Evolutionary conservation across 2,888 invertebrate genomes (phyloP), one percentile per base, ranked within the genome.

Genomic region (Schizaphis graminum): DNA sequence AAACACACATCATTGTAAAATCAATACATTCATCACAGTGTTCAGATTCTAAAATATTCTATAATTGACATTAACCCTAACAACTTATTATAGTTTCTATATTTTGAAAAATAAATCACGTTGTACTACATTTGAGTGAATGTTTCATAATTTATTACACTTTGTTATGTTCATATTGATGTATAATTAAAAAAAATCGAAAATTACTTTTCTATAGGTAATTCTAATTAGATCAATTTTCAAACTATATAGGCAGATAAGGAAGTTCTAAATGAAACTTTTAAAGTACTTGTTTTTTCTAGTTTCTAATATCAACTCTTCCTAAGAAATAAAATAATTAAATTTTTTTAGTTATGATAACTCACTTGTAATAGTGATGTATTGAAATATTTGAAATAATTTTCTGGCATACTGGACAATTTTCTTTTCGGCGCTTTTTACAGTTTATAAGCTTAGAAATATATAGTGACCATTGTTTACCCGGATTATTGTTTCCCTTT

Each of bases 321-420:
- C 21, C 53, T 35, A 35, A 77, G 21, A 8, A 77, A 77, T 77
- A 21, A 77, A 21, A 77, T 77, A 77, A 21, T 77, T 21, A 35
- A 7, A 35, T 21, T 77, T 35, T 21, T 77, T 21, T 21, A 21
- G 47, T 41, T 41, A 87, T 35, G 10, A 16, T 77, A 84, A 28
- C 53, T 24, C 5, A 92, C 88, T 56, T 93, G 56, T 84, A 44
- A 89, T 84, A 77, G 8, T 47, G 44, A 61, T 7, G 8, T 26
- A 84, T 35, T 49, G 35, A 53, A 67, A 89, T 86, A n/a, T n/a
- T 93, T n/a, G 35, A 53, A 67, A 93, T 86, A 26, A 44, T 93
- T n/a, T 89, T 93, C 26, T 93, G 41, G 13, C 77, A 89, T 77
- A 93, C 84, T 61, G 89, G 89, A 77, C 89, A 92, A n/a, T 92